Base-by-base conservation (phyloP, 2,888 invertebrate species). In the Metallyticus violacea region DNA sequence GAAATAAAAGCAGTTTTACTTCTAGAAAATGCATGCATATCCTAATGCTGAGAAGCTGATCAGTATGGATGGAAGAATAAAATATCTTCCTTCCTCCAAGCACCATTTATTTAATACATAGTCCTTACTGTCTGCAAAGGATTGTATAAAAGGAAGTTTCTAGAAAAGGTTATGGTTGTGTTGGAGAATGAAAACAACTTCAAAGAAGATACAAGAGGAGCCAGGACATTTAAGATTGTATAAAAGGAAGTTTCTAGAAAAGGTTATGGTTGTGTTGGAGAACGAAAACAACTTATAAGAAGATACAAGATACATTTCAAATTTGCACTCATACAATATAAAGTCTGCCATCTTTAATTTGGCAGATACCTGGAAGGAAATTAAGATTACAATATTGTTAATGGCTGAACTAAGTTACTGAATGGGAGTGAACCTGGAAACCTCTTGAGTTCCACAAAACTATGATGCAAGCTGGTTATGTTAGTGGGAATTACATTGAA, bases 31-130 rank as follows among this genome's bases (percentile, higher is more conserved):
- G 30, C 40, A 6, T 40, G 40, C 7, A 62, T 62, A 6, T 62
- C 30, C n/a, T 40, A 78, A 22, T 26, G 79, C 7, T 15, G 29
- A 15, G 26, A 85, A 79, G 79, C 3, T 79, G 30, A 30, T 22
- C 77, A 85, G 77, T 26, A 26, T 0, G 7, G 79, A 85, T 40
- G 79, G 78, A 15, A 79, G 79, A 78, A 79, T 85, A 22, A 30
- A 85, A 26, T 85, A 62, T 26, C 26, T 85, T 15, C 30, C 85
- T 85, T 3, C 85, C 62, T 85, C 79, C 80, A 5, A 79, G 62
- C 25, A 85, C 27, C 6, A 27, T 79, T 25, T 79, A 30, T 1
- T 30, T 85, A 15, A 85, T 79, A 7, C 79, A 85, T 5, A 22
- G 30, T 85, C 7, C 40, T 79, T 27, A 15, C 26, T 25, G 27